Evolutionary conservation across 2,113 vertebrate species (phyloP).

Genomic region (Gymnogyps californianus): DNA sequence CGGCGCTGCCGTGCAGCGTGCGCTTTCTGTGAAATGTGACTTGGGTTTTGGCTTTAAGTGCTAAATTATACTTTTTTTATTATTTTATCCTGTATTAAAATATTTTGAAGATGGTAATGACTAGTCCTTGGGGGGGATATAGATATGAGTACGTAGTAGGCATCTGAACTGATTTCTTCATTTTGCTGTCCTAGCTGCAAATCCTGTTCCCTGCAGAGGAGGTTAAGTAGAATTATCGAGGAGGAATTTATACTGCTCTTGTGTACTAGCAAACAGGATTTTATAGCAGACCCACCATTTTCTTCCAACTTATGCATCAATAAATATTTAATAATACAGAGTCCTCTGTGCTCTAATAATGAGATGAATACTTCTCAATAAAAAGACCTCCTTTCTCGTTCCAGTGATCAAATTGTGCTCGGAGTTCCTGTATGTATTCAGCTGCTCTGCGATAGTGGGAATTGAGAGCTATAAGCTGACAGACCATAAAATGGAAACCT

Average conservation of each 20-base stretch:
- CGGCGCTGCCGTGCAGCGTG: rapidly evolving
- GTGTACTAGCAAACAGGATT: neutral
- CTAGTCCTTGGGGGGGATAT: neutral
- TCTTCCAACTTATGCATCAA: neutral
- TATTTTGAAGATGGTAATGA: neutral
- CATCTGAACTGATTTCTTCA: neutral
- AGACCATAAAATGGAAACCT: constrained; percentile 15
- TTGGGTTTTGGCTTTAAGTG: neutral
- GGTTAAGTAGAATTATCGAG: neutral
- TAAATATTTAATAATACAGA: neutral
- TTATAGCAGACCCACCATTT: neutral
- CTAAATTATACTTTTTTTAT: neutral
- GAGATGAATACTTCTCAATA: neutral
- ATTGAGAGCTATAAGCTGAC: neutral
- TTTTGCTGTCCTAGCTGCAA: neutral
- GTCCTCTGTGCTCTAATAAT: neutral
- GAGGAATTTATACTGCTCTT: neutral
- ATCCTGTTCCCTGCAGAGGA: neutral
- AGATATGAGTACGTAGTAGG: rapidly evolving
- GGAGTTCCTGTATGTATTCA: neutral
- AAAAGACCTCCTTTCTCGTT: neutral
- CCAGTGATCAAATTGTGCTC: neutral
- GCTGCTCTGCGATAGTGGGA: neutral
- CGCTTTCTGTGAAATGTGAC: neutral
- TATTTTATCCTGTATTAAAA: neutral